Conservation (phyloP, 35 echinoderm and acorn worm genomes). For the Anneissia japonica region DNA sequence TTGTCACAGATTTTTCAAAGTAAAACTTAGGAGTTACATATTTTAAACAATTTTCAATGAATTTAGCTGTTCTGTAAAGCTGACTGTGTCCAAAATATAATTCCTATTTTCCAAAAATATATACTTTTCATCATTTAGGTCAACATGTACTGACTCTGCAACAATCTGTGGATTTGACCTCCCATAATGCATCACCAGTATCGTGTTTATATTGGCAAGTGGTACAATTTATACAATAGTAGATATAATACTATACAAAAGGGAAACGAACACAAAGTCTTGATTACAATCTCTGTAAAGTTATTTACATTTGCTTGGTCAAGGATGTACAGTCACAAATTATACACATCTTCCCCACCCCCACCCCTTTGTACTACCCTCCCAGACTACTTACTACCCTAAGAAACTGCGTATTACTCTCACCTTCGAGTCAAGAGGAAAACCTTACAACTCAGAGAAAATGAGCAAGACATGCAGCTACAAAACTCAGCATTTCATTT, state of each 20-base stretch:
- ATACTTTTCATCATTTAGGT: neutral
- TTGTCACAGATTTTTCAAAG: too few relatives aligned
- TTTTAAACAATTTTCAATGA: too few relatives aligned
- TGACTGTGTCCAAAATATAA: neutral
- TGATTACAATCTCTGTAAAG: neutral
- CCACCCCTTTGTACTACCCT: neutral
- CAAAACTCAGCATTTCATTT: too few relatives aligned
- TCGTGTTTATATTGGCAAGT: neutral
- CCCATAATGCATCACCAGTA: neutral
- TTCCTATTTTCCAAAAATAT: conserved; percentile 2
- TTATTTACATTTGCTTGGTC: neutral
- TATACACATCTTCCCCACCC: neutral
- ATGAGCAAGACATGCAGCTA: neutral
- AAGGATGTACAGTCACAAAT: neutral
- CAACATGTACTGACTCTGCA: neutral
- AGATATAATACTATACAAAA: neutral
- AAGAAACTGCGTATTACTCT: neutral
- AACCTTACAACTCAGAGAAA: neutral
- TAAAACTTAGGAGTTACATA: too few relatives aligned
- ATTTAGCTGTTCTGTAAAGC: neutral
- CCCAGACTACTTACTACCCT: too few relatives aligned
- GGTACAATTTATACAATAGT: neutral
- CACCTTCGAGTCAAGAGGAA: neutral
- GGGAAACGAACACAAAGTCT: neutral
- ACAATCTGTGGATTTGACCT: neutral